phyloP scores from a whole-genome alignment of 2,888 invertebrate genomes.

The Rhaphigaster nebulosa region DNA sequence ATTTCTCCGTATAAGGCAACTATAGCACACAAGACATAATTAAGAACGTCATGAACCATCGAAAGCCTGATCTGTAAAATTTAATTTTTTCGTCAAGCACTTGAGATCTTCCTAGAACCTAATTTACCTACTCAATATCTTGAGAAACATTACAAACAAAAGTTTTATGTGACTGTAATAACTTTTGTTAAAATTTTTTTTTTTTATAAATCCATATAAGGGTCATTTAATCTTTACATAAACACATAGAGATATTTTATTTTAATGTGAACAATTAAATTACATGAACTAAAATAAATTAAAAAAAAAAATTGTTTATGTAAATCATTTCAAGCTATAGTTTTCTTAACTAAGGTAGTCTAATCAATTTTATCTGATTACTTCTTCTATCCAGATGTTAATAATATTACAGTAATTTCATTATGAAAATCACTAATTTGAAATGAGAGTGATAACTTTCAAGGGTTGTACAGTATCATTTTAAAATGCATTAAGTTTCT shows the following conservation, averaged over 20 bases:
- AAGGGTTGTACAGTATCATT: background rate
- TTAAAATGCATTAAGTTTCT: conserved; percentile 20
- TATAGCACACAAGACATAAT: too few species aligned
- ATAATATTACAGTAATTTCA: background rate
- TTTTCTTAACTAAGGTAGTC: background rate
- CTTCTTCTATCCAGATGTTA: background rate
- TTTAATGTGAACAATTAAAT: background rate
- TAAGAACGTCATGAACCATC: too few species aligned
- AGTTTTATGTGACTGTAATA: too few species aligned
- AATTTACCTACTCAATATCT: too few species aligned
- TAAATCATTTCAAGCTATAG: background rate
- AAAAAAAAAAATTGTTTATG: background rate
- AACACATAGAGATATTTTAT: background rate
- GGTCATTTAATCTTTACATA: too few species aligned
- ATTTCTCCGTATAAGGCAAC: too few species aligned
- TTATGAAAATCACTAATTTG: background rate
- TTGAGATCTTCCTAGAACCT: too few species aligned
- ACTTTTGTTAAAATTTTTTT: too few species aligned
- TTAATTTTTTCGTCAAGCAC: too few species aligned
- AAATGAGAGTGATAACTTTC: background rate
- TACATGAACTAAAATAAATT: background rate
- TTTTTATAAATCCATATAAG: too few species aligned
- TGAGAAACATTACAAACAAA: too few species aligned
- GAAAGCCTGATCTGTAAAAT: too few species aligned
- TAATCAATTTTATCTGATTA: background rate